phyloP scores from a whole-genome alignment of 2,888 invertebrate species.

The Drosophila flavopinicola region DNA sequence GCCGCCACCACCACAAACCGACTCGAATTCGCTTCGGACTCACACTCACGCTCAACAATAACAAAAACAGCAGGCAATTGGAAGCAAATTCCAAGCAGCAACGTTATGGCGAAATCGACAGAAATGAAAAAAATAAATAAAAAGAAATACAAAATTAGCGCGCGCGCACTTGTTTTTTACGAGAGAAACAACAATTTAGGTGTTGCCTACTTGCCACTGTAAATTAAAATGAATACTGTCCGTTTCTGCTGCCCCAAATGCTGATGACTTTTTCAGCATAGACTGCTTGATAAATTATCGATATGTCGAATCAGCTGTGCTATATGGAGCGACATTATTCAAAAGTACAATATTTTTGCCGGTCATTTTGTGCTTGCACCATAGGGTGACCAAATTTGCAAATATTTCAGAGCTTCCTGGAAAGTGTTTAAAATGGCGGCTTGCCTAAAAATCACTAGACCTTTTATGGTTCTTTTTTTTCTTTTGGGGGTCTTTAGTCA shows the following conservation, averaged over 20 bases:
- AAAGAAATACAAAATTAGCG: conserved; percentile 1
- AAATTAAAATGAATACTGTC: too few species aligned
- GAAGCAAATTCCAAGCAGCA: conserved; percentile 27
- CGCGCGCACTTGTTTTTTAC: conserved; percentile 9
- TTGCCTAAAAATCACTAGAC: neutral
- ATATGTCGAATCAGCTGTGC: conserved; percentile 47
- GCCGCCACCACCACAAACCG: too few species aligned
- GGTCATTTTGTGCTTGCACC: neutral
- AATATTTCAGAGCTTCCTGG: too few species aligned
- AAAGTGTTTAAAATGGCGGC: neutral
- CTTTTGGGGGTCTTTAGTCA: too few species aligned
- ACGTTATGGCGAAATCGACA: conserved; percentile 10
- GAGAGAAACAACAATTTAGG: neutral
- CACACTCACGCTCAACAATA: conserved; percentile 21
- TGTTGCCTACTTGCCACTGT: neutral
- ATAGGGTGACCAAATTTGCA: conserved; percentile 1
- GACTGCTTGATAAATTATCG: conserved; percentile 23
- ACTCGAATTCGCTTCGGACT: conserved; percentile 34
- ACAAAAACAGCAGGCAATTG: conserved; percentile 39
- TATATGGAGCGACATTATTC: conserved; percentile 11
- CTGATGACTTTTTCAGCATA: neutral
- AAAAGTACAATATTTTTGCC: conserved; percentile 16
- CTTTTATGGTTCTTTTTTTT: too few species aligned
- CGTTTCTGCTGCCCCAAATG: too few species aligned
- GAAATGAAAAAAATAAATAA: conserved; percentile 4